Evolutionary conservation across 64 coral and sea anemone species (phyloP), one percentile per base, ranked within the genome.

Genomic region (Cladopsammia gracilis): DNA sequence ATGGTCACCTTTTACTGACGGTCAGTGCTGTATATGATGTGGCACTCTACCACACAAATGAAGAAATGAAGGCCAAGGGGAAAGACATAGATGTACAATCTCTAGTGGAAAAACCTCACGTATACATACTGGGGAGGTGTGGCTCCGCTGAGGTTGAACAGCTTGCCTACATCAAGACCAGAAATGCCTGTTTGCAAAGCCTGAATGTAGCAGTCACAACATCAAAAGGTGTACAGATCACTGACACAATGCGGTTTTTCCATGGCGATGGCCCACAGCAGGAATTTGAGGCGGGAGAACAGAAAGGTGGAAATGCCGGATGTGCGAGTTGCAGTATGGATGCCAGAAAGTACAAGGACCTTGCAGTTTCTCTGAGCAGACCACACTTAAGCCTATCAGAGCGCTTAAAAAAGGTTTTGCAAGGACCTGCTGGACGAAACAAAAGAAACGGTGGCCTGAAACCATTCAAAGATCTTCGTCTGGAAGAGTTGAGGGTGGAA

Each of bases 291-390:
- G 48, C 15, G 65, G 81, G 81, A 64, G 59, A 84, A 50, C 81
- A 88, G 25, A 88, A 88, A 58, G 92, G 76, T 59, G 92, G 76
- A 7, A 89, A 94, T 89, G 86, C 92, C 73, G 92, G 92, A 62
- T 82, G 86, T 89, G 51, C 64, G 9, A 67, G 53, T 56, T 89
- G 92, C 75, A 94, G 86, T 94, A 86, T 76, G 59, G 75, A 94
- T 81, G 77, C 85, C 58, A 89, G 62, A 73, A 94, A 80, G 48
- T 93, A 94, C 58, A 88, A 68, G 61, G 65, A 94, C 58, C 77
- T 94, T 14, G 53, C 86, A 62, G 84, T 88, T 51, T 88, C 85
- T 57, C 34, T 94, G 10, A 24, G 70, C 43, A 86, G 66, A 64
- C 91, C 71, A 25, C 12, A 77, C 45, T 18, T 93, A 14, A 75